phyloP scores from a whole-genome alignment of 2,888 invertebrate genomes.

The Scaptomyza caliginosa region DNA sequence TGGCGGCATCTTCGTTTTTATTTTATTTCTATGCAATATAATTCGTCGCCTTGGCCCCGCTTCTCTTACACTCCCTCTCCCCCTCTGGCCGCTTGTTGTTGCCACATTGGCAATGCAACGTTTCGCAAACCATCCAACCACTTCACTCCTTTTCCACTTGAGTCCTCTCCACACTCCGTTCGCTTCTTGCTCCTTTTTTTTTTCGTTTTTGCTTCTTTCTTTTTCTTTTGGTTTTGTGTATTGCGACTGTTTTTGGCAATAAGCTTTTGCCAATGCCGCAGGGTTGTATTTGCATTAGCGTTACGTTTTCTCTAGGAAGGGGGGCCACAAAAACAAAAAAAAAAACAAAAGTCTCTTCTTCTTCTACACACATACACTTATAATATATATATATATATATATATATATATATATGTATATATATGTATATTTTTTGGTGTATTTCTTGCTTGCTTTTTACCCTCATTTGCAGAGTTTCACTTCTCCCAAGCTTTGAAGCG shows the following conservation, averaged over 20 bases:
- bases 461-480: constrained; percentile 54
- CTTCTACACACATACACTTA: background rate
- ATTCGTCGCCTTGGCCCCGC: constrained; percentile 50
- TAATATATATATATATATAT: background rate
- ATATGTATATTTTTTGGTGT: constrained; percentile 15
- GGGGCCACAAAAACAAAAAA: constrained; percentile 17
- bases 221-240: background rate
- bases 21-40: constrained; percentile 73
- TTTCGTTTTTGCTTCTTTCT: too few species aligned
- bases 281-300: constrained; percentile 80
- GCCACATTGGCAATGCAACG: background rate
- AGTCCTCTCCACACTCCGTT: background rate
- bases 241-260: constrained; percentile 74
- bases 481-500: constrained; percentile 52
- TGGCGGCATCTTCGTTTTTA: constrained; percentile 67
- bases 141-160: constrained; percentile 16
- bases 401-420: background rate
- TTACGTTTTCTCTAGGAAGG: constrained; percentile 19
- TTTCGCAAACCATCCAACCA: constrained; percentile 1
- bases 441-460: constrained; percentile 36
- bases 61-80: background rate
- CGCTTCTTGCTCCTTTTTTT: constrained; percentile 13
- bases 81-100: background rate
- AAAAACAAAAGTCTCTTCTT: too few species aligned
- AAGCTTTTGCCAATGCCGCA: constrained; percentile 76